Conservation (phyloP, 2,888 invertebrate species). For the Venustoraphidia nigricollis region DNA sequence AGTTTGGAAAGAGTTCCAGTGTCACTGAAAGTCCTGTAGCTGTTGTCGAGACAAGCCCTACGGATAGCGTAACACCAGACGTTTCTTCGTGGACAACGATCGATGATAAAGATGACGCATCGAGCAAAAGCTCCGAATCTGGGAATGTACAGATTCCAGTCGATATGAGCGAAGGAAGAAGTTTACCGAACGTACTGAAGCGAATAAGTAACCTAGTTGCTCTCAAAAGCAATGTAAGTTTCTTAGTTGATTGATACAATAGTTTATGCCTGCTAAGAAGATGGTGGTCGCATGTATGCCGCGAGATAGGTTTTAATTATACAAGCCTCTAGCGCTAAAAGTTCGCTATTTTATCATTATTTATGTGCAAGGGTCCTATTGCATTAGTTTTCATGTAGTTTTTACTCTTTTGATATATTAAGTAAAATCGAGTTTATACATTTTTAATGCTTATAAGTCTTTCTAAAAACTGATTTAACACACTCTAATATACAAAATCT, state of each 20-base stretch:
- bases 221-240: constrained; percentile 58
- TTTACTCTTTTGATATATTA: too few species aligned
- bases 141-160: constrained; percentile 25
- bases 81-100: constrained; percentile 19
- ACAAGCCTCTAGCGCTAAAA: too few species aligned
- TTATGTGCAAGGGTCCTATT: too few species aligned
- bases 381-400: too few species aligned
- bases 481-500: too few species aligned
- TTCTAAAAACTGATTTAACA: too few species aligned
- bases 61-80: constrained; percentile 16
- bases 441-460: too few species aligned
- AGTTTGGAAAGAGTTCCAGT: constrained; percentile 42
- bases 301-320: too few species aligned
- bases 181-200: constrained; percentile 71
- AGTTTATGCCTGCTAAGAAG: background rate
- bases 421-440: too few species aligned
- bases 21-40: constrained; percentile 14
- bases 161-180: constrained; percentile 53
- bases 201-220: constrained; percentile 78
- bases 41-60: constrained; percentile 20
- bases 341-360: too few species aligned
- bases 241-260: background rate
- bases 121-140: background rate
- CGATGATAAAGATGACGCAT: constrained; percentile 15
- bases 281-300: background rate